Percentiles rank a stretch among this genome's conserved stretches.
These are phyloP conservation scores for Gisinianus flammeolus DNA, from an alignment of 2,888 invertebrate genomes.

Conservation along the genomic window DNA sequence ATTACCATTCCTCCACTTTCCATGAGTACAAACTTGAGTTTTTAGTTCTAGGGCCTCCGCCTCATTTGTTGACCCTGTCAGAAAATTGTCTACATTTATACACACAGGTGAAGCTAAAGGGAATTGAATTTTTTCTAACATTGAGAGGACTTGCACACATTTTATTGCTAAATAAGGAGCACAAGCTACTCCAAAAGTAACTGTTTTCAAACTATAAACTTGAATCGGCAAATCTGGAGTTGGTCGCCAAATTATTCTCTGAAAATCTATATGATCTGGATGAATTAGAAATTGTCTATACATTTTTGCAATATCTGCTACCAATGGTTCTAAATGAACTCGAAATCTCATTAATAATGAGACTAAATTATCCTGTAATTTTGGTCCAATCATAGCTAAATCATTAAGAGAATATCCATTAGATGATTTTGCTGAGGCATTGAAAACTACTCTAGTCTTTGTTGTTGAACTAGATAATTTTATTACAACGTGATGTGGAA, in stretches of 20 bases:
- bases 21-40: not conserved
- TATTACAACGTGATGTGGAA: conserved; percentile 60
- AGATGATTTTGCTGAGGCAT: conserved; percentile 57
- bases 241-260: conserved; percentile 61
- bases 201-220: conserved; percentile 53
- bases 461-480: conserved; percentile 57
- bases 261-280: conserved; percentile 58
- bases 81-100: conserved; percentile 60
- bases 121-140: conserved; percentile 45
- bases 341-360: conserved; percentile 58
- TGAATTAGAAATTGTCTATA: conserved; percentile 58
- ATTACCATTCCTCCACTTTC: conserved; percentile 49
- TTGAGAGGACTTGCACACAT: conserved; percentile 57
- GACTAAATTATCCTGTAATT: conserved; percentile 57
- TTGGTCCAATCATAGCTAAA: conserved; percentile 57
- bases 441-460: conserved; percentile 60
- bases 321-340: conserved; percentile 54
- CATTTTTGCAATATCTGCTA: conserved; percentile 59
- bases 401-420: conserved; percentile 59
- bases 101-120: conserved; percentile 43
- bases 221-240: conserved; percentile 46
- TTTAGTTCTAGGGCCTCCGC: conserved; percentile 49
- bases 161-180: conserved; percentile 59
- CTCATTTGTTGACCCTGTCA: conserved; percentile 51
- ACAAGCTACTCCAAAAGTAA: conserved; percentile 60